phyloP scores from a whole-genome alignment of 2,888 invertebrate species.

The Watsonalla cultraria region DNA sequence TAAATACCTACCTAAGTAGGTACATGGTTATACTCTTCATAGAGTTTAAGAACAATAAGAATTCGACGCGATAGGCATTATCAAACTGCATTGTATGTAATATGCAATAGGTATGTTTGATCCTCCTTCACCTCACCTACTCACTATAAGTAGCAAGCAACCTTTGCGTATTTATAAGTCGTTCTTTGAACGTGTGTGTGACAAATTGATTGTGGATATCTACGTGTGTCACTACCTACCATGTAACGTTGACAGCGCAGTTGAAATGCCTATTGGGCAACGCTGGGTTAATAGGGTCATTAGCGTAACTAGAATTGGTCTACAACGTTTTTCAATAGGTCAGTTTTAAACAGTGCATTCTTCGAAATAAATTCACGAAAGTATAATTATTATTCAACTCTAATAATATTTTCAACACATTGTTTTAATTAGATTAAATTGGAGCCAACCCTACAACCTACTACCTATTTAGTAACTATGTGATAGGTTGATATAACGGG shows the following conservation, averaged over 20 bases:
- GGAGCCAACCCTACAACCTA: too few relatives aligned
- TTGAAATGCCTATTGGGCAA: not conserved
- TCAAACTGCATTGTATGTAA: constrained; percentile 34
- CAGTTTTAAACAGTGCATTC: not conserved
- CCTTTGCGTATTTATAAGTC: not conserved
- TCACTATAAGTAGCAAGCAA: not conserved
- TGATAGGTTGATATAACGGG: too few relatives aligned
- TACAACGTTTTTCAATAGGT: not conserved
- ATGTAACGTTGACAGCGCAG: not conserved
- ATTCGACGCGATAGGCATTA: constrained; percentile 36
- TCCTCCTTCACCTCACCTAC: not conserved
- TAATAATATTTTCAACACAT: not conserved
- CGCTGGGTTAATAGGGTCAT: not conserved
- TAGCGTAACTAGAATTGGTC: not conserved
- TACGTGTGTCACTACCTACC: not conserved
- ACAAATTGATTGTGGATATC: not conserved
- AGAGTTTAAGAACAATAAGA: constrained; percentile 26
- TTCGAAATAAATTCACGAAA: not conserved
- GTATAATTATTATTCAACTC: not conserved
- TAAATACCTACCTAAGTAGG: not conserved
- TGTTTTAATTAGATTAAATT: too few relatives aligned
- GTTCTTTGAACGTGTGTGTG: constrained; percentile 1
- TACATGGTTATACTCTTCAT: constrained; percentile 20
- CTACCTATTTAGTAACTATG: too few relatives aligned
- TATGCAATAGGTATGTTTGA: not conserved